Percentiles rank a stretch among this genome's conserved stretches.
Conservation (phyloP, 2,113 vertebrate genomes). For the Grammomys surdaster region DNA sequence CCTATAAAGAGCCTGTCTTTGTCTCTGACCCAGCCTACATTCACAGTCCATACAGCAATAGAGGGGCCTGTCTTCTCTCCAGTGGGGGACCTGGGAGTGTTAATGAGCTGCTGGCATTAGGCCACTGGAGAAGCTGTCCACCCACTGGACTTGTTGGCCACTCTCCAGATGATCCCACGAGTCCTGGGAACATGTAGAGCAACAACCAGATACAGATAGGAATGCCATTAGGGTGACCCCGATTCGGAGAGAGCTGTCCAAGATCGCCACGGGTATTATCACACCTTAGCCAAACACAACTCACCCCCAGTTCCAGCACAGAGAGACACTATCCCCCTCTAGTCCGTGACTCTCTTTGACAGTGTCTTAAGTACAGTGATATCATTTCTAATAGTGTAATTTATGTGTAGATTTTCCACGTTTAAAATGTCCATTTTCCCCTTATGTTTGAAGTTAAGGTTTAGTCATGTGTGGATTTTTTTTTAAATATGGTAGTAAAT, state of each 20-base stretch:
- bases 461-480: neutral
- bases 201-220: neutral
- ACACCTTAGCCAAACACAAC: neutral
- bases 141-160: neutral
- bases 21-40: neutral
- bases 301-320: neutral
- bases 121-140: conserved; percentile 17
- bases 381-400: neutral
- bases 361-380: neutral
- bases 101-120: neutral
- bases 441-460: neutral
- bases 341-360: neutral
- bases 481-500: neutral
- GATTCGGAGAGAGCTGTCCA: neutral
- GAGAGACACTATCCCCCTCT: neutral
- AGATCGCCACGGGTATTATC: neutral
- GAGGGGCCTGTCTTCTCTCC: neutral
- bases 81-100: neutral
- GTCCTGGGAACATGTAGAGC: neutral
- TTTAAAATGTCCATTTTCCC: conserved; percentile 45
- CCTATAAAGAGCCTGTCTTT: neutral
- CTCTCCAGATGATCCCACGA: neutral
- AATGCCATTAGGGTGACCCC: neutral
- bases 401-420: neutral
- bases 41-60: neutral